Evolutionary conservation across 1,140 invertebrate species (phyloP).

Genomic region (Drosophila equinoxialis): DNA sequence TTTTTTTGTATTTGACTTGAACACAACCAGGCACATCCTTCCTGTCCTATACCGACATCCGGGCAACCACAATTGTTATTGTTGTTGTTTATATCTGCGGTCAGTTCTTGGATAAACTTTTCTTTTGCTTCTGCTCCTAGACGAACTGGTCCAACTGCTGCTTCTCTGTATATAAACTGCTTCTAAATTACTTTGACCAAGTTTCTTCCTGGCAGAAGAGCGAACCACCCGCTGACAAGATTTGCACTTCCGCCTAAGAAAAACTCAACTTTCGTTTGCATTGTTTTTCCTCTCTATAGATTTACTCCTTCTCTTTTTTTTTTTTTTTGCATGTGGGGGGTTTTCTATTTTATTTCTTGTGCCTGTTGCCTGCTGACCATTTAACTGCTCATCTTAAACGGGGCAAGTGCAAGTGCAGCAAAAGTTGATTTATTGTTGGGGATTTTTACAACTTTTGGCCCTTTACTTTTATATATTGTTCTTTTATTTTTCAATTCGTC

Average conservation of each 20-base stretch:
- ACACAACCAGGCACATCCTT: constrained; percentile 34
- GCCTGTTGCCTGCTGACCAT: constrained; percentile 15
- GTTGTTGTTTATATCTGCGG: constrained; percentile 45
- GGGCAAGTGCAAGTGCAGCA: constrained; percentile 29
- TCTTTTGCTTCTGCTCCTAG: not conserved
- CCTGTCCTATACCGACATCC: constrained; percentile 21
- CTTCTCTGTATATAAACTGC: constrained; percentile 52
- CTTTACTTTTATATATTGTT: not conserved
- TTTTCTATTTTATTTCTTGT: constrained; percentile 12
- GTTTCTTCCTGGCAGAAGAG: constrained; percentile 25
- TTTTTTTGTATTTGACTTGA: constrained; percentile 15
- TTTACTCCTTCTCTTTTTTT: constrained; percentile 9
- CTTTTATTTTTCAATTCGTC: constrained; percentile 50
- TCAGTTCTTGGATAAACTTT: constrained; percentile 58
- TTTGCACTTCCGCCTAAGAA: constrained; percentile 53
- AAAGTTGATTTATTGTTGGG: constrained; percentile 63
- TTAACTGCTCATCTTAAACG: constrained; percentile 33
- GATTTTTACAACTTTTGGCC: constrained; percentile 54
- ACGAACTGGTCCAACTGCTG: not conserved
- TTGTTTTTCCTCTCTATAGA: constrained; percentile 38
- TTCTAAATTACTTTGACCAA: constrained; percentile 68
- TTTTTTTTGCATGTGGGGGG: constrained; percentile 12
- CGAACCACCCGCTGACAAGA: constrained; percentile 43
- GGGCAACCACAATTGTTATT: constrained; percentile 36
- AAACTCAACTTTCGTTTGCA: constrained; percentile 48